phyloP scores from a whole-genome alignment of 2,797 vertebrate genomes.

The Poeciliopsis paucimaculata region DNA sequence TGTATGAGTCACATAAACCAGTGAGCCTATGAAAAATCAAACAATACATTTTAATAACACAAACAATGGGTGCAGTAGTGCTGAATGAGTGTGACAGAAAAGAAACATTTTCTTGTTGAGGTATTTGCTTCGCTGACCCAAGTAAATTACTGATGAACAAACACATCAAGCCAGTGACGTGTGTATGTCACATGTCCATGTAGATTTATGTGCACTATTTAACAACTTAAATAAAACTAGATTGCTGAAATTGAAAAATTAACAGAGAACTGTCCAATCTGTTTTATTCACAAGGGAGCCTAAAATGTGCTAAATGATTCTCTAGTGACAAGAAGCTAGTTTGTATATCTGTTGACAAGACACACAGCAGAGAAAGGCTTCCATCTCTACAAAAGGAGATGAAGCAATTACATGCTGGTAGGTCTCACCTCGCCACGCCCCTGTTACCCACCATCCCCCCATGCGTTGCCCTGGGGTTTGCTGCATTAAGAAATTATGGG shows the following conservation, averaged over 20 bases:
- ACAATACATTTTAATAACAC: slow-evolving; percentile 1
- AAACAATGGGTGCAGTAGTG: background rate
- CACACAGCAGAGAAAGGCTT: slow-evolving; percentile 21
- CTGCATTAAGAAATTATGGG: slow-evolving; percentile 72
- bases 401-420: slow-evolving; percentile 77
- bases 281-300: slow-evolving; percentile 48
- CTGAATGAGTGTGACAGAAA: background rate
- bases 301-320: slow-evolving; percentile 40
- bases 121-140: slow-evolving; percentile 32
- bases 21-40: background rate
- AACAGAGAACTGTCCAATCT: slow-evolving; percentile 36
- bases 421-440: slow-evolving; percentile 62
- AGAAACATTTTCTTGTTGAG: slow-evolving; percentile 27
- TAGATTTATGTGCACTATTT: slow-evolving; percentile 54
- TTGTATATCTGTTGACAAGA: slow-evolving; percentile 17
- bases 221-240: slow-evolving; percentile 30
- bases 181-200: slow-evolving; percentile 51
- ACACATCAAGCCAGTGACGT: slow-evolving; percentile 11
- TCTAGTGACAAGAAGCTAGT: slow-evolving; percentile 11
- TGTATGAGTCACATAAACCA: slow-evolving; percentile 37
- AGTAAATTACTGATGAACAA: slow-evolving; percentile 48
- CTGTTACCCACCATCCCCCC: slow-evolving; percentile 43
- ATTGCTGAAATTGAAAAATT: background rate
- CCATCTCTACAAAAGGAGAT: slow-evolving; percentile 65
- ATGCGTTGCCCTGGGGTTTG: slow-evolving; percentile 51